These are phyloP conservation scores for Neodontobutis hainanensis DNA, from an alignment of 2,113 vertebrate genomes.

Conservation along the genomic window DNA sequence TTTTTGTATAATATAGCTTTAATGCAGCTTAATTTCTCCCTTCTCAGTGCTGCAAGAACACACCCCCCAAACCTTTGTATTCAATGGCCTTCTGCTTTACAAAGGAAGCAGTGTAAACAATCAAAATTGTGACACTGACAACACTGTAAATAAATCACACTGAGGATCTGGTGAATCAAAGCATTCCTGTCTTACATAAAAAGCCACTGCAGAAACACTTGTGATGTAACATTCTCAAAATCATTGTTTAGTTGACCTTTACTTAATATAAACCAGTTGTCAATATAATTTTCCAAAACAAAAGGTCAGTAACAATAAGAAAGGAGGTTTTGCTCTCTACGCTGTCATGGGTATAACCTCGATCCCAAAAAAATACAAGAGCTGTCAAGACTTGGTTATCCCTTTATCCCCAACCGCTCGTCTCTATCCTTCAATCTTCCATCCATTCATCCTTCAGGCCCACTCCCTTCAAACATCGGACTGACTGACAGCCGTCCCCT, in stretches of 20 bases:
- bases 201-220: no score
- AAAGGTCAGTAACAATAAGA: constrained; percentile 55
- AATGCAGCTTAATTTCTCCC: no score
- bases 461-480: constrained; percentile 46
- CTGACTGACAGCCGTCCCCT: constrained; percentile 70
- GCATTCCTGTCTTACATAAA: no score
- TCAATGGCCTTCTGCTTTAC: no score
- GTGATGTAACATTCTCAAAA: background rate
- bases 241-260: background rate
- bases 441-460: constrained; percentile 54
- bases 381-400: constrained; percentile 65
- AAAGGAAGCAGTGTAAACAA: no score
- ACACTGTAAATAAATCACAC: no score
- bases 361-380: constrained; percentile 39
- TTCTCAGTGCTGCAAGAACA: no score
- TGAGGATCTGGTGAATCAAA: no score
- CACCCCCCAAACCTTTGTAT: no score
- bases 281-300: constrained; percentile 28
- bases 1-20: no score
- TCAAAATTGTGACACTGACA: no score
- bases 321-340: constrained; percentile 27
- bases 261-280: constrained; percentile 4
- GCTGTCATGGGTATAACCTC: constrained; percentile 48
- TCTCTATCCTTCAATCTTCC: constrained; percentile 40
- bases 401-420: constrained; percentile 52